These are phyloP conservation scores for Oxygymnocypris stewartii DNA, from an alignment of 2,113 vertebrate genomes.

Conservation along the genomic window DNA sequence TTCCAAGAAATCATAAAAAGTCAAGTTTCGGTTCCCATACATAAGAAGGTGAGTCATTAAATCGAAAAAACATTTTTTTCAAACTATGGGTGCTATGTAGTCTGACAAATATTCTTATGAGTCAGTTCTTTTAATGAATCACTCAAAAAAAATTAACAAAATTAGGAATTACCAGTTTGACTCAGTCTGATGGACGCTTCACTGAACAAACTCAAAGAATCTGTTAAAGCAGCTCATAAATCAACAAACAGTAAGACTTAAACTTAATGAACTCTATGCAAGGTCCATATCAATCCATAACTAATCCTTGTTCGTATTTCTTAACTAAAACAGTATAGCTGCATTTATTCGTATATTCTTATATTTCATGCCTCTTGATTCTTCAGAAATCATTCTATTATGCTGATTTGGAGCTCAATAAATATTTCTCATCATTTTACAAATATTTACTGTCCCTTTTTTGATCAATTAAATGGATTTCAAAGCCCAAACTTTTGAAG, in stretches of 20 bases:
- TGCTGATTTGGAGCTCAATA: neutral
- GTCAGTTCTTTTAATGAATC: too few species aligned
- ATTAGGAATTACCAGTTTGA: neutral
- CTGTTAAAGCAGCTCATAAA: neutral
- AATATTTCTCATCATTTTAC: too few species aligned
- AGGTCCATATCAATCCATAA: neutral
- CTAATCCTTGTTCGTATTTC: too few species aligned
- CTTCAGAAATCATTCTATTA: neutral
- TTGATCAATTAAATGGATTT: too few species aligned
- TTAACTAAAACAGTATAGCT: neutral
- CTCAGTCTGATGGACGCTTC: neutral
- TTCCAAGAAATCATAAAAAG: neutral
- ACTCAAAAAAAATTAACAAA: too few species aligned
- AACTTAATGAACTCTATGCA: neutral
- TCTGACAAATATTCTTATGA: neutral
- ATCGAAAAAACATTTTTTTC: too few species aligned
- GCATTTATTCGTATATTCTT: neutral
- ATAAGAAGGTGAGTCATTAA: neutral
- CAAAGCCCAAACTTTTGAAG: too few species aligned
- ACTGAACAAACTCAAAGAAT: neutral
- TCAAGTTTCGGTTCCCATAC: neutral
- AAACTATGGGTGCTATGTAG: neutral
- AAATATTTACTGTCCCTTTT: too few species aligned
- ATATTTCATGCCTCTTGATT: neutral
- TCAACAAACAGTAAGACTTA: neutral